Evolutionary conservation across 2,888 invertebrate genomes (phyloP), one percentile per base, ranked within the genome.

Genomic region (Penaeus monodon): DNA sequence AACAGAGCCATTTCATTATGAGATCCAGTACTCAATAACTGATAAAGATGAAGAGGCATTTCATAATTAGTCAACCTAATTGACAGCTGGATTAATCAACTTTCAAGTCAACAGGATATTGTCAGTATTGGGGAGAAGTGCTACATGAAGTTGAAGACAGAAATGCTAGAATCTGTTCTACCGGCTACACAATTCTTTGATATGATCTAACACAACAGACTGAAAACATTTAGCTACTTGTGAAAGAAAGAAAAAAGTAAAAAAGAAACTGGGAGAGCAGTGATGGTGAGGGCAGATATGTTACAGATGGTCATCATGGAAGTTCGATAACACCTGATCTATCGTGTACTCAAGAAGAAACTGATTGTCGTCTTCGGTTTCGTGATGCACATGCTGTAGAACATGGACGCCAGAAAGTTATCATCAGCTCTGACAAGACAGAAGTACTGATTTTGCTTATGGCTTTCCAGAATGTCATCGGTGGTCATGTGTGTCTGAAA

Each of bases 401-500:
- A 64, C 65, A 80, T 80, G 65, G 80, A 80, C 66, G 65, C 57
- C 64, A 64, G 33, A 33, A 64, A 14, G 80, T 80, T 65, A 2
- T 64, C 17, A 64, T 80, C 20, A 65, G 17, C 33, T 64, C 64
- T 65, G 80, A 80, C 27, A 66, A 80, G 33, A 80, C 80, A 80
- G 80, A 80, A 65, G 65, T 80, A 33, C 66, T 80, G 17, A 4
- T 78, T n/a, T 57, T 78, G 78, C 57, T 44, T n/a, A 38, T 78
- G 78, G 78, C 57, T 38, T 80, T 80, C 80, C 66, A 80, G 33
- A 65, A 80, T 65, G n/a, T 65, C 65, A 80, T 65, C 4, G 80
- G 65, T 27, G 38, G 65, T 65, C 65, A 64, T 64, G 12, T 66
- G 66, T 80, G 33, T 65, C 65, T 65, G 27, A 80, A 66, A 80